phyloP scores from a whole-genome alignment of 2,797 vertebrate species.

The Dryobates pubescens region DNA sequence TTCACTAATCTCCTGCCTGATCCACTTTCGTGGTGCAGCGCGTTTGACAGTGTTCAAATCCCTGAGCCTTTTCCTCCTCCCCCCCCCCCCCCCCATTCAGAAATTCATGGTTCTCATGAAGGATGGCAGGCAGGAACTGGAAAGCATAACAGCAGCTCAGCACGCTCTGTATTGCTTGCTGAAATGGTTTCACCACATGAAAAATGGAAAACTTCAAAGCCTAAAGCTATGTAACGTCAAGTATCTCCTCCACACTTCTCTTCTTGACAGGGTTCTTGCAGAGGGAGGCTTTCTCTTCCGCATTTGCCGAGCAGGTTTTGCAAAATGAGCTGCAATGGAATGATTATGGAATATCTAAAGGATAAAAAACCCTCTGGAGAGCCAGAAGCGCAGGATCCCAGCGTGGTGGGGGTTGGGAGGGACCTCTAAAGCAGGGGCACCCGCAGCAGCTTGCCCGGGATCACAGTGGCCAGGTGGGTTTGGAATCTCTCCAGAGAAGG shows the following conservation, averaged over 20 bases:
- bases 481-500: not conserved
- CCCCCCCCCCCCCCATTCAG: not conserved
- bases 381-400: no score
- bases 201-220: conserved; percentile 7
- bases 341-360: not conserved
- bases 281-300: not conserved
- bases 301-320: not conserved
- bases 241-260: conserved; percentile 31
- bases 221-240: conserved; percentile 46
- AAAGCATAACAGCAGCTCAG: conserved; percentile 21
- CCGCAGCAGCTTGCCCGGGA: no score
- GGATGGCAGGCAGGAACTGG: conserved; percentile 26
- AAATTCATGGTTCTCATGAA: not conserved
- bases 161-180: not conserved
- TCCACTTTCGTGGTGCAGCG: not conserved
- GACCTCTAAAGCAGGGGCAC: no score
- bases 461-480: no score
- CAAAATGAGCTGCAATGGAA: conserved; percentile 18
- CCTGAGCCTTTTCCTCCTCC: not conserved
- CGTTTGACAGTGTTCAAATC: conserved; percentile 11
- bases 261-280: conserved; percentile 27
- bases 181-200: not conserved
- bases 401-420: no score
- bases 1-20: not conserved
- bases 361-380: not conserved